Base-by-base conservation (phyloP, 2,113 vertebrate genomes). In the Carollia perspicillata region DNA sequence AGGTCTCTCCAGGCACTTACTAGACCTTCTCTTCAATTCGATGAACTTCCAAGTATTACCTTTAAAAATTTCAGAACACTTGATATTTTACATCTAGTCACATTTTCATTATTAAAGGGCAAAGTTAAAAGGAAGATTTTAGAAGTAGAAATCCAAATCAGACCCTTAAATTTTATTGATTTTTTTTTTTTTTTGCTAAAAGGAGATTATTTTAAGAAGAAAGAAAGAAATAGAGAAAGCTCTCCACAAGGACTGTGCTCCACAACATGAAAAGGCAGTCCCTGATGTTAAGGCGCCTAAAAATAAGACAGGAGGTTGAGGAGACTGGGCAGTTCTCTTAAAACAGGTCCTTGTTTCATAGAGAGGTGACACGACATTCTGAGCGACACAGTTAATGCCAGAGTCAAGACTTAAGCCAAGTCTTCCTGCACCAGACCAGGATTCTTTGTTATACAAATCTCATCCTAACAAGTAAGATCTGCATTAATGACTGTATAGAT, bases 1-100 rank as follows among this genome's bases (percentile, higher is more conserved):
- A 90, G 95, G 60, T 85, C 42, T 89, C 55, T 81, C 77, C 63
- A 81, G 90, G 74, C 94, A 86, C 65, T 47, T 95, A 83, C 20
- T 58, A 77, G 47, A 60, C 42, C 55, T 92, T 12, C 28, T 71
- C 28, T 95, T 93, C 51, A 51, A 42, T 53, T 88, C 63, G 13
- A 89, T 5, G 14, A 95, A 86, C 20, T 89, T 95, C 26, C 47
- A 80, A 69, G 6, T 83, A 63, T 53, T 80, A 60, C 55, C 30
- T 84, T 84, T 47, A 94, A 85, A 92, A 77, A 51, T 91, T 83
- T 95, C 37, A 89, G 80, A 92, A 47, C 18, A 12, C 28, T 37
- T 66, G 65, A 22, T 84, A 65, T 51, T 95, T 69, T 83, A 83
- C 20, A 71, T 11, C 28, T 81, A 47, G 23, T 90, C 1, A 11